These are phyloP conservation scores for Zaprionus gabonicus DNA, from an alignment of 1,140 invertebrate genomes.

Conservation along the genomic window DNA sequence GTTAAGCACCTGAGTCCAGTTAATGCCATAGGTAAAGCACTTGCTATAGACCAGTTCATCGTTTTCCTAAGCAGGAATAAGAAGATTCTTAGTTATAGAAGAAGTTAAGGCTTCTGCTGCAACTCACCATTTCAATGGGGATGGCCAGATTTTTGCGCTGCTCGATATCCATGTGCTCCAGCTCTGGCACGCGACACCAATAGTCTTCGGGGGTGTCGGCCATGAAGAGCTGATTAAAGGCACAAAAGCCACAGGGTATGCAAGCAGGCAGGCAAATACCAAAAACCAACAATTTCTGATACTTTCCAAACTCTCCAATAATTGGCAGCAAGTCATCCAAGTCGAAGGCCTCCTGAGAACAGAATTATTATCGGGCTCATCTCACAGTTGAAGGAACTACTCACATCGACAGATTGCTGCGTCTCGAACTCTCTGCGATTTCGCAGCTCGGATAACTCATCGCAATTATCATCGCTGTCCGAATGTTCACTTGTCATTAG, in stretches of 20 bases:
- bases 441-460: constrained; percentile 70
- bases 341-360: constrained; percentile 87
- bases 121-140: constrained; percentile 85
- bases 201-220: constrained; percentile 90
- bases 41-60: constrained; percentile 86
- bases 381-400: not conserved
- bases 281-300: constrained; percentile 94
- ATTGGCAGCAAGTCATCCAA: constrained; percentile 93
- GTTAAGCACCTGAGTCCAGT: constrained; percentile 88
- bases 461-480: constrained; percentile 72
- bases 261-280: constrained; percentile 94
- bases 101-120: not conserved
- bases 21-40: constrained; percentile 88
- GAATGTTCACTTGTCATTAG: constrained; percentile 52
- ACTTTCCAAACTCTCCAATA: constrained; percentile 94
- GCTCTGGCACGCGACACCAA: constrained; percentile 91
- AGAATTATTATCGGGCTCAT: not conserved
- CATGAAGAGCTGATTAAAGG: constrained; percentile 96
- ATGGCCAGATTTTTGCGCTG: constrained; percentile 88
- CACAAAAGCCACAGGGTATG: constrained; percentile 94
- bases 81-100: not conserved
- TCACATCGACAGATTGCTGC: constrained; percentile 65
- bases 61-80: constrained; percentile 76
- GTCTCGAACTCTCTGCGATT: constrained; percentile 50
- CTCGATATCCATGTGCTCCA: constrained; percentile 86